These are phyloP conservation scores for Phataginus tricuspis DNA, from an alignment of 2,797 vertebrate species.

Conservation along the genomic window DNA sequence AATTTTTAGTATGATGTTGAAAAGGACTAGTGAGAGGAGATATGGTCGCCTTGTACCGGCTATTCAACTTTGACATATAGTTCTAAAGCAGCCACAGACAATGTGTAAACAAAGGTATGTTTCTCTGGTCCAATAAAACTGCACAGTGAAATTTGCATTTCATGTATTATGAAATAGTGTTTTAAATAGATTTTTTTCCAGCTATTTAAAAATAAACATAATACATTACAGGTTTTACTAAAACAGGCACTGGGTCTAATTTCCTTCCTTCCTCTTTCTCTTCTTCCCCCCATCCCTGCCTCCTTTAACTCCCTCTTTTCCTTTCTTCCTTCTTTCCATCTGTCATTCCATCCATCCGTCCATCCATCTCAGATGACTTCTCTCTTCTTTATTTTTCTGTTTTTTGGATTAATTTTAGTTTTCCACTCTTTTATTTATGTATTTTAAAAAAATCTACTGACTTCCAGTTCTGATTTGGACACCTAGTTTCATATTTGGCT, in stretches of 20 bases:
- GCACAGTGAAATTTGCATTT: not conserved
- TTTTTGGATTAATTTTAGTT: not conserved
- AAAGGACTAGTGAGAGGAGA: not conserved
- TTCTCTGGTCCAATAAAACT: not conserved
- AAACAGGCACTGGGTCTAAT: not conserved
- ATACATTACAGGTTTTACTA: not conserved
- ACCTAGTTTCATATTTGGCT: not conserved
- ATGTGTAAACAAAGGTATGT: not conserved
- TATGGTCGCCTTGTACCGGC: not conserved
- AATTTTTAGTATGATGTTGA: not conserved
- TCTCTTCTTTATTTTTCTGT: not conserved
- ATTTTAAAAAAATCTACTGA: not conserved
- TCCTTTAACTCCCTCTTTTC: not conserved
- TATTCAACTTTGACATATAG: not conserved
- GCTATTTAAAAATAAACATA: not conserved
- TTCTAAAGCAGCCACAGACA: not conserved
- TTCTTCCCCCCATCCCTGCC: not conserved
- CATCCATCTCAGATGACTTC: not conserved
- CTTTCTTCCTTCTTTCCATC: not conserved
- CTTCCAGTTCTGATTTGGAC: not conserved
- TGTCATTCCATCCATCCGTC: not conserved
- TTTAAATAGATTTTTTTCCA: not conserved
- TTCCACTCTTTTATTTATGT: not conserved
- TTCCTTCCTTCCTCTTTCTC: not conserved
- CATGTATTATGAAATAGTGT: not conserved